Base-by-base conservation (phyloP, 1,140 invertebrate genomes). In the Calycopis cecrops region DNA sequence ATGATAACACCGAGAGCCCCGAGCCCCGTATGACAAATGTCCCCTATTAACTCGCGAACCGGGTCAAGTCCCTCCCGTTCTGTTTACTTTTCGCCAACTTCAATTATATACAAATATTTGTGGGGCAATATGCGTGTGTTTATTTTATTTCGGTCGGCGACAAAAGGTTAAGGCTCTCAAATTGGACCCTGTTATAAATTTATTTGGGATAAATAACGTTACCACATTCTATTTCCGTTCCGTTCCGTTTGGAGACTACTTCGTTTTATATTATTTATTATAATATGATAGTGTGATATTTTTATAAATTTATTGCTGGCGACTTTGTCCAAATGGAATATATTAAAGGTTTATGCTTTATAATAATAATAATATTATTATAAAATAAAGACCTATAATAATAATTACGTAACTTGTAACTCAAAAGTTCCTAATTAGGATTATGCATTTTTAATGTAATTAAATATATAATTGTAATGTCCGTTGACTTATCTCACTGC, bases 51-150 rank as follows among this genome's bases (percentile, higher is more conserved):
- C 62, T 57, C 53, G 52, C 47, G 58, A 56, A 59, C 56, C 61
- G 53, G 61, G 54, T 59, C 57, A 58, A 55, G 35, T 48, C 48
- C 55, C 33, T 52, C 47, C 35, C 60, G 38, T 38, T 48, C 52
- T 64, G 62, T 64, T 64, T 64, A 64, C 62, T 64, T 64, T 64
- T 58, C 62, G 48, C 52, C 52, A 61, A 48, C 55, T 62, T 62
- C 55, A 56, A 65, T 65, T 61, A 58, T 61, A 65, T 55, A 65
- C 55, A 65, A 65, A 65, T 65, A 65, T 65, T 65, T 65, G 59
- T 21, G 48, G 56, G 49, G 52, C 59, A 53, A 56, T 61, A 59
- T 65, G 57, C 60, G 58, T 63, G 16, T 65, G 60, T 64, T 65
- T 65, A 65, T 61, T 65, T 65, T 47, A 34, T 44, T 54, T 44